phyloP scores from a whole-genome alignment of 2,797 vertebrate genomes.

The Acanthornis magna region DNA sequence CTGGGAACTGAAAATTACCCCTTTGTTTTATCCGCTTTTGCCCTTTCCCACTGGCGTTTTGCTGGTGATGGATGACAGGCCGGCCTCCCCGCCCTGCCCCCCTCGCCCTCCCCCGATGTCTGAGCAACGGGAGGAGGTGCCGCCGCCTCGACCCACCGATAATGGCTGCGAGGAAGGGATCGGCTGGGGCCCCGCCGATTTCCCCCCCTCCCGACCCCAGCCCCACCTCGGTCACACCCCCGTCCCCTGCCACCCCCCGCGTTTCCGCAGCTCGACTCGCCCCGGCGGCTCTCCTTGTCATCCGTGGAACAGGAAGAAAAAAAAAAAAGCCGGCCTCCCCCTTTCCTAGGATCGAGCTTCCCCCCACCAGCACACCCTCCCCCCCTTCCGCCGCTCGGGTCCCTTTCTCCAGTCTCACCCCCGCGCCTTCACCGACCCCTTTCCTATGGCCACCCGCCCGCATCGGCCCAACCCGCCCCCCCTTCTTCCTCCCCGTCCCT shows the following conservation, averaged over 20 bases:
- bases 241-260: not conserved
- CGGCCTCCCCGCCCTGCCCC: conserved; percentile 36
- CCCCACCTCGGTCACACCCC: not conserved
- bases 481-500: not conserved
- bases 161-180: conserved; percentile 40
- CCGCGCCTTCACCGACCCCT: not conserved
- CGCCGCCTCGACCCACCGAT: conserved; percentile 19
- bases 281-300: not conserved
- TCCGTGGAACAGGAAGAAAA: not conserved
- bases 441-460: not conserved
- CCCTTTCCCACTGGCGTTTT: conserved; percentile 62
- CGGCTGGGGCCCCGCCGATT: not conserved
- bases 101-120: not conserved
- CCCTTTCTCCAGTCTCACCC: not conserved
- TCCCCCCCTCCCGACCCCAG: not conserved
- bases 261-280: not conserved
- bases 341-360: not conserved
- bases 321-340: not conserved
- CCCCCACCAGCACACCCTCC: not conserved
- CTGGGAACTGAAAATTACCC: not conserved
- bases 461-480: not conserved
- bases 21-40: conserved; percentile 72
- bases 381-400: not conserved
- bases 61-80: conserved; percentile 75
- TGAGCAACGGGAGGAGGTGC: not conserved